Percentiles rank a stretch among this genome's conserved stretches.
Evolutionary conservation across 2,888 invertebrate species (phyloP).

Genomic region (Doris montereyensis): DNA sequence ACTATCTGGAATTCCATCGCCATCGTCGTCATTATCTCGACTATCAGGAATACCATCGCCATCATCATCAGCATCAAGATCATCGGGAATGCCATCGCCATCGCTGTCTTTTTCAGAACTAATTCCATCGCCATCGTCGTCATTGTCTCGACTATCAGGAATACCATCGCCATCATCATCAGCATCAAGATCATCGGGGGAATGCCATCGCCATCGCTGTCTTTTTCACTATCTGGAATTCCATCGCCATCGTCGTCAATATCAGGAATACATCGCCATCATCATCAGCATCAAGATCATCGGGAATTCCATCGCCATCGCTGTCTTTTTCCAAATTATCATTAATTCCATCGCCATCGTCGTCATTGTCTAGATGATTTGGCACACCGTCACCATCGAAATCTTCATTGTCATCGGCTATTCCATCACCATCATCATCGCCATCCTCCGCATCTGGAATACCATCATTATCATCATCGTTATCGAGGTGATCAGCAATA

Average conservation of each 20-base stretch:
- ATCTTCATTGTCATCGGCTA: conserved; percentile 57
- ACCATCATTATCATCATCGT: conserved; percentile 46
- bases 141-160: conserved; percentile 51
- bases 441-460: conserved; percentile 48
- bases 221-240: conserved; percentile 48
- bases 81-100: conserved; percentile 61
- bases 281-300: conserved; percentile 47
- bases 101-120: conserved; percentile 53
- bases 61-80: conserved; percentile 59
- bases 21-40: conserved; percentile 49
- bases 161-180: conserved; percentile 55
- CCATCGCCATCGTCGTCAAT: conserved; percentile 56
- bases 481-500: conserved; percentile 48
- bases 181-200: conserved; percentile 55
- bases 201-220: conserved; percentile 49
- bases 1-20: conserved; percentile 61
- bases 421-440: conserved; percentile 51
- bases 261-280: conserved; percentile 43
- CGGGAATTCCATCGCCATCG: conserved; percentile 57
- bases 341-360: conserved; percentile 62
- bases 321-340: conserved; percentile 49
- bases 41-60: conserved; percentile 60
- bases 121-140: conserved; percentile 52
- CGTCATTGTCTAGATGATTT: conserved; percentile 53
- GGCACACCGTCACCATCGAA: conserved; percentile 61